Base-by-base conservation (phyloP, 2,888 invertebrate genomes). In the Eupithecia tripunctaria region DNA sequence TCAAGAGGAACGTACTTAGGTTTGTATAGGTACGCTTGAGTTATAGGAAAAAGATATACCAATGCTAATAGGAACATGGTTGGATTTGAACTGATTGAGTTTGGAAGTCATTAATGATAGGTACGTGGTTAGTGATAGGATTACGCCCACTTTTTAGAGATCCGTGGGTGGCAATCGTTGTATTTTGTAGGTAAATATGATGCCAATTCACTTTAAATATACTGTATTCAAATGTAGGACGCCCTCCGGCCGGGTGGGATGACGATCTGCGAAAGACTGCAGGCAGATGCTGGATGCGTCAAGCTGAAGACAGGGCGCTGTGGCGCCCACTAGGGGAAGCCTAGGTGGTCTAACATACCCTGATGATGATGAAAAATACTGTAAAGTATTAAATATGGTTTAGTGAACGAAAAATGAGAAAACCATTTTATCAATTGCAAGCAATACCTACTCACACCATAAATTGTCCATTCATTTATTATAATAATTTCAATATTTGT, bases 121-220 rank as follows among this genome's bases (percentile, higher is more conserved):
- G 25, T 4, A 14, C 12, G 51, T 21, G 25, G 12, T 51, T 51
- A 5, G 5, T 56, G 56, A 25, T 56, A 56, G 56, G 56, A 25
- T 14, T 21, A 56, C 56, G 56, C 56, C 56, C 56, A 56, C 56
- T 56, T 51, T 56, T 56, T 4, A 56, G 56, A 56, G 56, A 56
- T 56, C 56, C 56, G 21, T 56, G 25, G 5, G 14, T n/a, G 10
- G 47, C n/a, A n/a, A 47, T 47, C 8, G n/a, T 8, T 8, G 8
- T 3, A 47, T 47, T n/a, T 47, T 8, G 47, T 47, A 47, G 18
- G 47, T 47, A 47, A 10, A 38, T 38, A 14, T 38, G 18, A 43
- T 18, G 18, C 7, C 1, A 32, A 32, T 6, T 5, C 32, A 32
- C 7, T 6, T 32, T 6, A 7, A 32, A n/a, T n/a, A n/a, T n/a